Evolutionary conservation across 2,113 vertebrate genomes (phyloP).

Genomic region (Cottus gobio): DNA sequence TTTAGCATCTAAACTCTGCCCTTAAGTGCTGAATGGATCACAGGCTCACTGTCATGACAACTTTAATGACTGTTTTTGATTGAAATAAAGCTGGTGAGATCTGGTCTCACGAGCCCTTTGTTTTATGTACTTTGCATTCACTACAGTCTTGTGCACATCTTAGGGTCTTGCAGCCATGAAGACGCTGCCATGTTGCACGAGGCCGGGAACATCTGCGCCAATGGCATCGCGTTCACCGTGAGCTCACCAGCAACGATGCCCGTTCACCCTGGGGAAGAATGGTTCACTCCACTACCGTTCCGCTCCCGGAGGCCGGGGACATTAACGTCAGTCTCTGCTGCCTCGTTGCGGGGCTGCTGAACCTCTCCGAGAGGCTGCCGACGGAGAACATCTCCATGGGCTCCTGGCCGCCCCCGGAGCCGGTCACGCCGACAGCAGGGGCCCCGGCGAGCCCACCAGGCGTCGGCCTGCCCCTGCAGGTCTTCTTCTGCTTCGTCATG

Average conservation of each 20-base stretch:
- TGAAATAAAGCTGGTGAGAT: not conserved
- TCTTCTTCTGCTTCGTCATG: slow-evolving; percentile 91
- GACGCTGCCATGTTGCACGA: slow-evolving; percentile 11
- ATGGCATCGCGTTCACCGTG: slow-evolving; percentile 24
- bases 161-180: slow-evolving; percentile 35
- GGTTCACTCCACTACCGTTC: slow-evolving; percentile 85
- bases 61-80: not conserved
- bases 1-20: not conserved
- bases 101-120: not conserved
- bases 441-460: slow-evolving; percentile 79
- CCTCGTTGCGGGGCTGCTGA: slow-evolving; percentile 75
- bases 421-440: slow-evolving; percentile 71
- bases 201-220: slow-evolving; percentile 11
- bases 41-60: not conserved
- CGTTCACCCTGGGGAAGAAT: slow-evolving; percentile 76
- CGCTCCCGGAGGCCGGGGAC: slow-evolving; percentile 80
- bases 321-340: slow-evolving; percentile 79
- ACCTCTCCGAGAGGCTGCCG: slow-evolving; percentile 74
- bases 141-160: slow-evolving; percentile 1
- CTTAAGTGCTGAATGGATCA: not conserved
- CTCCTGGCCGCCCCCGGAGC: slow-evolving; percentile 73
- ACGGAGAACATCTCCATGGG: slow-evolving; percentile 72
- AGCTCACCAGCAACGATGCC: slow-evolving; percentile 62
- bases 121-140: not conserved
- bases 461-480: slow-evolving; percentile 90